A percentile compares a stretch with the other conserved stretches of the same genome.
phyloP scores from a whole-genome alignment of 2,797 vertebrate genomes.

The Anisognathus igniventris region DNA sequence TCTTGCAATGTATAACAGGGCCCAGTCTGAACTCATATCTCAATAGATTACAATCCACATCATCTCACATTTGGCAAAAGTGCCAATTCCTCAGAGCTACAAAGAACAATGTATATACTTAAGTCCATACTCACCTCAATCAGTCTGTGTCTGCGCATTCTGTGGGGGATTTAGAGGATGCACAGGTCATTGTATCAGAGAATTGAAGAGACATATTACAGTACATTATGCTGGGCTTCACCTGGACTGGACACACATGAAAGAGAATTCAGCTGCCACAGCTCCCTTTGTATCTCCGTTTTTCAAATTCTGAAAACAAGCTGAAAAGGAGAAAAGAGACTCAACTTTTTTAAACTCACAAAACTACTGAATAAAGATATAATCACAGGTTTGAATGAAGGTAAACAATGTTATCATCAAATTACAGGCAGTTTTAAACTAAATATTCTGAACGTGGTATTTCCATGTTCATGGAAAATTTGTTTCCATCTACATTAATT shows the following conservation, averaged over 20 bases:
- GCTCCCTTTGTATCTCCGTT: slow-evolving; percentile 40
- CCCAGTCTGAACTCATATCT: slow-evolving; percentile 7
- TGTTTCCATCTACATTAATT: slow-evolving; percentile 51
- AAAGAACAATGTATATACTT: slow-evolving; percentile 54
- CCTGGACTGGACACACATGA: slow-evolving; percentile 60
- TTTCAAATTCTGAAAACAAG: slow-evolving; percentile 63
- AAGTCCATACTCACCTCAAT: slow-evolving; percentile 54
- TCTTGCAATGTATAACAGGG: not conserved
- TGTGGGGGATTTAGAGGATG: slow-evolving; percentile 63
- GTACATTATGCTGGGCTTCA: slow-evolving; percentile 57
- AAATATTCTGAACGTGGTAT: not conserved
- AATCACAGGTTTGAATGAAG: not conserved
- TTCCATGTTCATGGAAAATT: not conserved
- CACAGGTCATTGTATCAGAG: slow-evolving; percentile 62
- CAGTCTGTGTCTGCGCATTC: slow-evolving; percentile 34
- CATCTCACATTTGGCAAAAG: slow-evolving; percentile 40
- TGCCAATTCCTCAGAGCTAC: slow-evolving; percentile 30
- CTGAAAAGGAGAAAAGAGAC: slow-evolving; percentile 36
- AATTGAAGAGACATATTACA: slow-evolving; percentile 57
- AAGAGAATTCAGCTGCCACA: slow-evolving; percentile 62
- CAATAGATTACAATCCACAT: slow-evolving; percentile 47
- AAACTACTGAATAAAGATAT: slow-evolving; percentile 17
- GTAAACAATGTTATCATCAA: slow-evolving; percentile 19
- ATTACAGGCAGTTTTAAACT: not conserved
- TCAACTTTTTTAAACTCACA: slow-evolving; percentile 34